Conservation (phyloP, 2,888 invertebrate species). For the Ethmia dodecea region DNA sequence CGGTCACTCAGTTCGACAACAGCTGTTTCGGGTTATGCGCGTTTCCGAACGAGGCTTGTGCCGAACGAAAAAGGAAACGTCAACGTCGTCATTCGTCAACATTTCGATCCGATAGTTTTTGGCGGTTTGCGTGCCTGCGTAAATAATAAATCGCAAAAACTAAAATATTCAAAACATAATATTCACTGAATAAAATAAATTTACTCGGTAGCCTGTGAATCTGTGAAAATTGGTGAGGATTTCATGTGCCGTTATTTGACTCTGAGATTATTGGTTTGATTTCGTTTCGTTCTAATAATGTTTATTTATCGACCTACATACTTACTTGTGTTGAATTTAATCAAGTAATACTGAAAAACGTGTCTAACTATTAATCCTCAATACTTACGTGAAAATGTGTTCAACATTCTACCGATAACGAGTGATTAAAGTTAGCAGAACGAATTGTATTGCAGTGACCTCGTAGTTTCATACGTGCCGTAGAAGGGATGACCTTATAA, state of each 20-base stretch:
- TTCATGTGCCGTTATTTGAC: constrained; percentile 9
- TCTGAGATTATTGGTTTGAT: constrained; percentile 11
- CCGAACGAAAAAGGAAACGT: constrained; percentile 48
- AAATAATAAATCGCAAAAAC: too few species aligned
- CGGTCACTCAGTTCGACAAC: constrained; percentile 48
- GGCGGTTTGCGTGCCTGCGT: constrained; percentile 29
- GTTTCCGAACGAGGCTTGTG: constrained; percentile 47
- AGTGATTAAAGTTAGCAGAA: constrained; percentile 7
- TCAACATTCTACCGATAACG: constrained; percentile 11
- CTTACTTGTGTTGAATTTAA: neutral
- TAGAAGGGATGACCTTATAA: constrained; percentile 56
- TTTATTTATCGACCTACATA: constrained; percentile 11
- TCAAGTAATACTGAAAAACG: neutral
- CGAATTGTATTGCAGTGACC: constrained; percentile 24
- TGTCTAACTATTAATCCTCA: constrained; percentile 12
- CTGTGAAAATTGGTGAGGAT: constrained; percentile 15
- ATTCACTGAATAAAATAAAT: neutral
- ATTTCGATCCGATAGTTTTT: constrained; percentile 27
- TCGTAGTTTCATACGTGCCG: constrained; percentile 24
- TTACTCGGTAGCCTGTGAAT: constrained; percentile 18
- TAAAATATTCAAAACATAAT: constrained; percentile 5
- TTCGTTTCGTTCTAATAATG: constrained; percentile 13
- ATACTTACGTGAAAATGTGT: constrained; percentile 25
- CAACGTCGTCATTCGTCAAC: too few species aligned
- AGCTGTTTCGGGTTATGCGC: constrained; percentile 39